These are phyloP conservation scores for Bambusicola thoracicus DNA, from an alignment of 2,113 vertebrate species.

Conservation along the genomic window DNA sequence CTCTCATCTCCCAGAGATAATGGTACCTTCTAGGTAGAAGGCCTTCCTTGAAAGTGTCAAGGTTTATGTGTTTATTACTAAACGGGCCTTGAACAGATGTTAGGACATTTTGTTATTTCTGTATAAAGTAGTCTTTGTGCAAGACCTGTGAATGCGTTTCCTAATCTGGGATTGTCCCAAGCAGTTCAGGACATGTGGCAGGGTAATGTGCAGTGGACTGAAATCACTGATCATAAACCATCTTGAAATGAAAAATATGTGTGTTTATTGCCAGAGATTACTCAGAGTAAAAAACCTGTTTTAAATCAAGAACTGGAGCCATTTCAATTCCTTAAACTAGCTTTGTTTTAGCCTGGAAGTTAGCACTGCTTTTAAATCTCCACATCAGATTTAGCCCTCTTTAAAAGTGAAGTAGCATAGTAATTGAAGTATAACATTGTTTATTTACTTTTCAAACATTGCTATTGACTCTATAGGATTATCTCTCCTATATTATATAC, in stretches of 20 bases:
- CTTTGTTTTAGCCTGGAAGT: constrained; percentile 47
- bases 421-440: constrained; percentile 33
- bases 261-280: constrained; percentile 70
- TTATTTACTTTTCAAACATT: constrained; percentile 32
- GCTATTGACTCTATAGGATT: not conserved
- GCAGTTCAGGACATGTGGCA: constrained; percentile 59
- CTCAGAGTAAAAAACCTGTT: constrained; percentile 63
- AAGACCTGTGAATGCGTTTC: constrained; percentile 11
- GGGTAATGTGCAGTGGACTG: constrained; percentile 43
- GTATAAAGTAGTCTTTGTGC: constrained; percentile 31
- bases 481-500: constrained; percentile 1
- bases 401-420: constrained; percentile 36
- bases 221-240: constrained; percentile 73
- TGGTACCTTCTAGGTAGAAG: constrained; percentile 5
- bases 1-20: not conserved
- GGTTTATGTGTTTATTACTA: not conserved
- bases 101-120: constrained; percentile 37
- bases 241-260: constrained; percentile 66
- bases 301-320: constrained; percentile 65
- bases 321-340: constrained; percentile 49
- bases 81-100: constrained; percentile 29
- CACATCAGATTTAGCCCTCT: constrained; percentile 43
- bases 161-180: constrained; percentile 49
- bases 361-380: constrained; percentile 44
- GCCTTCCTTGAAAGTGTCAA: constrained; percentile 7